These are phyloP conservation scores for Callimorpha dominula DNA, from an alignment of 2,888 invertebrate species.

Conservation along the genomic window DNA sequence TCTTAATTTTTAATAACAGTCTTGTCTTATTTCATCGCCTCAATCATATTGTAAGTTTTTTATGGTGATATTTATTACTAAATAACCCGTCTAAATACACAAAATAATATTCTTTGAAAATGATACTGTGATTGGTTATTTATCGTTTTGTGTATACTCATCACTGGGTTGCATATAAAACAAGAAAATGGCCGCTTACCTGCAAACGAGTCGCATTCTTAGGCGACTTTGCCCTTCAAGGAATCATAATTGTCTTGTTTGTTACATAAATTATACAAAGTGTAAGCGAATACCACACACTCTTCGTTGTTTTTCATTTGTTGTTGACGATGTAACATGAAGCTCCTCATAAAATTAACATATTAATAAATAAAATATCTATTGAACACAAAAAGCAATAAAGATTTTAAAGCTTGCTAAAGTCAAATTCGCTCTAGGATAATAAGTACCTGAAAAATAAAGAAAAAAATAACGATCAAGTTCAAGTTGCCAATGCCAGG, in stretches of 20 bases:
- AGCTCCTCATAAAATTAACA: not conserved
- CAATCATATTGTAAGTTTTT: too few species aligned
- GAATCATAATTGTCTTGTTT: slow-evolving; percentile 28
- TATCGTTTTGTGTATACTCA: slow-evolving; percentile 28
- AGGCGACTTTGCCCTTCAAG: slow-evolving; percentile 31
- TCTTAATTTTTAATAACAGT: too few species aligned
- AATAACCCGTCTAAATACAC: not conserved
- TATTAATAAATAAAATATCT: not conserved
- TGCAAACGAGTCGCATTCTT: slow-evolving; percentile 28
- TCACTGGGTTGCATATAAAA: slow-evolving; percentile 23
- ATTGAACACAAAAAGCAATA: not conserved
- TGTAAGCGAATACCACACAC: not conserved
- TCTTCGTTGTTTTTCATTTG: not conserved
- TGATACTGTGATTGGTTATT: slow-evolving; percentile 19
- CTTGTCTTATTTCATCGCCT: too few species aligned
- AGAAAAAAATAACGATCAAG: not conserved
- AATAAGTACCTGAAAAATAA: too few species aligned
- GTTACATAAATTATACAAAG: slow-evolving; percentile 2
- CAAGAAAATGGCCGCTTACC: slow-evolving; percentile 31
- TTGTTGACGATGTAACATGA: not conserved
- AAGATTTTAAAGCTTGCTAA: not conserved
- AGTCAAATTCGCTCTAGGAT: not conserved
- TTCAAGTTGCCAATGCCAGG: not conserved
- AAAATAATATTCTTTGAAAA: not conserved
- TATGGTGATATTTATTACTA: too few species aligned